A percentile compares a stretch with the other conserved stretches of the same genome.
phyloP scores from a whole-genome alignment of 2,113 vertebrate genomes.

The Prionailurus bengalensis region DNA sequence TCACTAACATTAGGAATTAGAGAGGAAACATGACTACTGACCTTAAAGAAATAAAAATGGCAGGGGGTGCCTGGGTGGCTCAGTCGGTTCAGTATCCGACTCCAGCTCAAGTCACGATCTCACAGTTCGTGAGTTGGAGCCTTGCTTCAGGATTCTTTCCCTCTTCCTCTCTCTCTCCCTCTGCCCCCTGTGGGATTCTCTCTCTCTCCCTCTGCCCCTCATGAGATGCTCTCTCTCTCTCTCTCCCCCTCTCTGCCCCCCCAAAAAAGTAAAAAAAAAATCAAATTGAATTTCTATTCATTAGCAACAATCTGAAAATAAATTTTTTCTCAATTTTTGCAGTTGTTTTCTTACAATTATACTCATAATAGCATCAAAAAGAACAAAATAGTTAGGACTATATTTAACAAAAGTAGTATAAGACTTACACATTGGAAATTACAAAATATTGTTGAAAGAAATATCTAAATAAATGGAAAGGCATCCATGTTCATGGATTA shows the following conservation, averaged over 20 bases:
- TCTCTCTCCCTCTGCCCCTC: too few relatives aligned
- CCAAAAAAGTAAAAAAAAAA: not conserved
- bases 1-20: slow-evolving; percentile 35
- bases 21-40: not conserved
- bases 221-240: too few relatives aligned
- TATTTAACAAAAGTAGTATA: not conserved
- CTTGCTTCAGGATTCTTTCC: too few relatives aligned
- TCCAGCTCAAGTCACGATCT: too few relatives aligned
- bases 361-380: not conserved
- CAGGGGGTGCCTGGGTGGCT: too few relatives aligned
- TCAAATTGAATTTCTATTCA: not conserved
- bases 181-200: too few relatives aligned
- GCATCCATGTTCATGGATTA: not conserved
- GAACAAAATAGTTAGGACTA: not conserved
- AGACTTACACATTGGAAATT: not conserved
- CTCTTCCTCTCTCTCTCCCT: too few relatives aligned
- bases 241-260: too few relatives aligned
- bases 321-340: not conserved
- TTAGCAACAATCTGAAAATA: not conserved
- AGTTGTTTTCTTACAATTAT: not conserved
- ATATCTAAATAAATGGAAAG: not conserved
- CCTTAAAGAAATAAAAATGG: not conserved
- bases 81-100: too few relatives aligned
- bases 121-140: too few relatives aligned
- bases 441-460: not conserved